Percentiles rank a stretch among this genome's conserved stretches.
Evolutionary conservation across 1,140 invertebrate species (phyloP).

Genomic region (Zeugodacus cucurbitae): DNA sequence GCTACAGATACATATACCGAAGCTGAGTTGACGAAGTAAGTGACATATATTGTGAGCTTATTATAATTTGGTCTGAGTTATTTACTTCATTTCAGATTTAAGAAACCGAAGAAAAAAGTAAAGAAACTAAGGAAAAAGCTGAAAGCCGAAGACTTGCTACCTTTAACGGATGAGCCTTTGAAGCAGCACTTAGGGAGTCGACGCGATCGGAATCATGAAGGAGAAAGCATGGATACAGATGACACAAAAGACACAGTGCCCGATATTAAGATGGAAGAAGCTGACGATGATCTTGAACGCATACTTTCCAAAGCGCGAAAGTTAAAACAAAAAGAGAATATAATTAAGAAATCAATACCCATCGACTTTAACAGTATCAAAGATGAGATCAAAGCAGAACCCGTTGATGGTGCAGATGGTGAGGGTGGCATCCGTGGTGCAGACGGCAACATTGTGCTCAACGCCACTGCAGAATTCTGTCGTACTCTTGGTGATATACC

Average conservation of each 20-base stretch:
- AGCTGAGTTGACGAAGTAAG: conserved; percentile 77
- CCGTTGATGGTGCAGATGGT: conserved; percentile 56
- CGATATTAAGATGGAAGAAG: conserved; percentile 77
- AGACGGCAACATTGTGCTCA: conserved; percentile 77
- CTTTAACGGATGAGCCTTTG: conserved; percentile 59
- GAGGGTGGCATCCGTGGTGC: conserved; percentile 52
- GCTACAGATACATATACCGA: conserved; percentile 91
- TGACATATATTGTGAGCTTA: neutral
- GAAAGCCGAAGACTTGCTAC: conserved; percentile 72
- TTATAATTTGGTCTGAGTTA: neutral
- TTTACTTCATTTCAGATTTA: conserved; percentile 74
- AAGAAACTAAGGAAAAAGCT: conserved; percentile 69
- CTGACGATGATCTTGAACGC: conserved; percentile 74
- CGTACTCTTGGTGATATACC: conserved; percentile 95
- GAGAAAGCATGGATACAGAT: conserved; percentile 65
- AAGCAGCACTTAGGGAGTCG: conserved; percentile 70
- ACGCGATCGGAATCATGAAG: conserved; percentile 52
- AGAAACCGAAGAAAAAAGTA: conserved; percentile 93
- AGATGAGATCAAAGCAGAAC: conserved; percentile 66
- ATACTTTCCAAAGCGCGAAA: conserved; percentile 81
- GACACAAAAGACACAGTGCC: conserved; percentile 68
- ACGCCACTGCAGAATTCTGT: conserved; percentile 97
- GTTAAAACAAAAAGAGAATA: conserved; percentile 72
- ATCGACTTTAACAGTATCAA: conserved; percentile 65
- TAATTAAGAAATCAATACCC: conserved; percentile 64